Percentiles rank a stretch among this genome's conserved stretches.
Conservation (phyloP, 2,113 vertebrate species). For the Hyaena hyaena region DNA sequence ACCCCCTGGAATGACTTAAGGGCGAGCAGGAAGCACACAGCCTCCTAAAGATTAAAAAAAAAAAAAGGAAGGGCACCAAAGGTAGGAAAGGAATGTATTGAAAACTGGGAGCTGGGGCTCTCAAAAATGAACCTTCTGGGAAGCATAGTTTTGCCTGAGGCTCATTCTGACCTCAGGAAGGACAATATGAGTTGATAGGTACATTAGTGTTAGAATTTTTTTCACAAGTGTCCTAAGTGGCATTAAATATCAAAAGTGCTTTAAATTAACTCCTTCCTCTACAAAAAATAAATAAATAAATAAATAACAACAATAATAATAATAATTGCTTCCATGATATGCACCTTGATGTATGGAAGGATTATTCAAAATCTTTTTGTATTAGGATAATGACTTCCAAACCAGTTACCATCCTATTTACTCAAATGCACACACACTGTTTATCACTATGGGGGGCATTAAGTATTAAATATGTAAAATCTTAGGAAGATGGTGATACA, state of each 20-base stretch:
- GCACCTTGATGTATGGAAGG: conserved; percentile 83
- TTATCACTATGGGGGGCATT: conserved; percentile 78
- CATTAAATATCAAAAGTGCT: conserved; percentile 79
- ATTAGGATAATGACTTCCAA: conserved; percentile 86
- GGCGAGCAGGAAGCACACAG: neutral
- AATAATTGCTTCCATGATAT: conserved; percentile 82
- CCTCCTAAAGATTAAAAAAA: neutral
- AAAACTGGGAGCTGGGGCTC: neutral
- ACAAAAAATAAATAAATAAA: conserved; percentile 74
- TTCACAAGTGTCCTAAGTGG: conserved; percentile 42
- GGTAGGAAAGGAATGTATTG: neutral
- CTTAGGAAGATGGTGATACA: conserved; percentile 64
- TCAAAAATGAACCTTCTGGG: neutral
- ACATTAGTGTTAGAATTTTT: conserved; percentile 71
- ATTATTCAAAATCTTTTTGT: conserved; percentile 87
- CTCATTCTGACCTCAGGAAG: conserved; percentile 51
- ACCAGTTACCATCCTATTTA: conserved; percentile 83
- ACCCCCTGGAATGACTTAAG: neutral
- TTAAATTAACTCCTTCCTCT: conserved; percentile 83
- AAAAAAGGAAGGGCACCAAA: neutral
- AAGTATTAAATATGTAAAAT: conserved; percentile 81
- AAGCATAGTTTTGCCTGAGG: neutral
- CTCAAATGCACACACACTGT: conserved; percentile 82
- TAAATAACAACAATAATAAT: neutral
- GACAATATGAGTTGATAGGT: neutral